Conservation (phyloP, 2,888 invertebrate genomes). For the Harpalus rubripes region DNA sequence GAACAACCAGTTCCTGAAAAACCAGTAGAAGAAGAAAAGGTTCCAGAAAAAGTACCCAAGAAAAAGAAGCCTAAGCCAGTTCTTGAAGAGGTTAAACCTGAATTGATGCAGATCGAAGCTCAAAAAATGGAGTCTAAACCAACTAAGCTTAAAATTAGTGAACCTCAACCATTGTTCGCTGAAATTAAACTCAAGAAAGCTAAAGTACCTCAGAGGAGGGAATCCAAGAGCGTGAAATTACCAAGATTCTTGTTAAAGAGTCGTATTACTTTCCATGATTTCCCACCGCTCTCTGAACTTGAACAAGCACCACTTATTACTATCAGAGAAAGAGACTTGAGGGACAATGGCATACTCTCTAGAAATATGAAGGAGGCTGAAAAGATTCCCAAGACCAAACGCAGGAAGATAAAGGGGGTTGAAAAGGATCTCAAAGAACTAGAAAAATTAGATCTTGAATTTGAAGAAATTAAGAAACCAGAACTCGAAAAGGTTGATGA, state of each 20-base stretch:
- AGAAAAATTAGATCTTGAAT: slow-evolving; percentile 77
- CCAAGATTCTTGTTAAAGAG: slow-evolving; percentile 87
- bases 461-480: slow-evolving; percentile 76
- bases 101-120: slow-evolving; percentile 80
- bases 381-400: slow-evolving; percentile 73
- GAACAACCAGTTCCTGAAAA: slow-evolving; percentile 68
- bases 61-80: slow-evolving; percentile 72
- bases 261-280: slow-evolving; percentile 81
- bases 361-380: slow-evolving; percentile 78
- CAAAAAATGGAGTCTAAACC: slow-evolving; percentile 78
- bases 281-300: slow-evolving; percentile 74
- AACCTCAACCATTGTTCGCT: slow-evolving; percentile 81
- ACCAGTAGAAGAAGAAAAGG: slow-evolving; percentile 79
- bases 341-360: slow-evolving; percentile 77
- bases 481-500: slow-evolving; percentile 75
- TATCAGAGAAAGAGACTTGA: slow-evolving; percentile 74
- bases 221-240: slow-evolving; percentile 75
- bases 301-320: slow-evolving; percentile 74
- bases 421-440: slow-evolving; percentile 72
- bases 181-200: slow-evolving; percentile 79
- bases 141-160: slow-evolving; percentile 80
- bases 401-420: slow-evolving; percentile 75
- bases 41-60: slow-evolving; percentile 72
- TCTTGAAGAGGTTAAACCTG: slow-evolving; percentile 65
- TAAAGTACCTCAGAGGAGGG: slow-evolving; percentile 71